A percentile compares a stretch with the other conserved stretches of the same genome.
These are phyloP conservation scores for Euthynnus affinis DNA, from an alignment of 2,797 vertebrate genomes.

Conservation along the genomic window DNA sequence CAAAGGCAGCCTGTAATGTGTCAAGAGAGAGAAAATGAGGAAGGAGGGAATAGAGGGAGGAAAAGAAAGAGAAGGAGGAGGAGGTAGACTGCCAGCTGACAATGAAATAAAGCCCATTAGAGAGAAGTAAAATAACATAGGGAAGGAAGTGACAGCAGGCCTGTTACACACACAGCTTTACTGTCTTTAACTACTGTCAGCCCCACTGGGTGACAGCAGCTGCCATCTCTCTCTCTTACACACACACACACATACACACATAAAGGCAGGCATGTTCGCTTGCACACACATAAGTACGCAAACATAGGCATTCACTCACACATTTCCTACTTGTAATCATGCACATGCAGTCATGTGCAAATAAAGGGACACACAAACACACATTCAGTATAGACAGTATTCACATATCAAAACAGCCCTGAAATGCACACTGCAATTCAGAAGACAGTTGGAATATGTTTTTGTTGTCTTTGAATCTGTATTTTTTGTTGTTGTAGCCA, in stretches of 20 bases:
- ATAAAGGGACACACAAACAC: conserved; percentile 49
- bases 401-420: conserved; percentile 35
- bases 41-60: conserved; percentile 66
- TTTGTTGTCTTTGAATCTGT: conserved; percentile 1
- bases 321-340: conserved; percentile 58
- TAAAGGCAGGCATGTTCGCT: conserved; percentile 10
- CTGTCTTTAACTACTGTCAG: conserved; percentile 84
- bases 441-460: conserved; percentile 1
- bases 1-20: conserved; percentile 82
- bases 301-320: conserved; percentile 36
- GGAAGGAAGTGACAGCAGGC: conserved; percentile 84
- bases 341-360: conserved; percentile 50
- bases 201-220: conserved; percentile 79
- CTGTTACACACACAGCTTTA: conserved; percentile 81
- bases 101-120: conserved; percentile 90
- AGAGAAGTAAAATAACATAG: conserved; percentile 82
- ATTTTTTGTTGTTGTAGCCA: background rate
- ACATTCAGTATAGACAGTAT: conserved; percentile 11
- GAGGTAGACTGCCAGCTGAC: conserved; percentile 85
- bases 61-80: conserved; percentile 72
- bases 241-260: conserved; percentile 5
- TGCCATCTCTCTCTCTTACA: conserved; percentile 52
- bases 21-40: conserved; percentile 80
- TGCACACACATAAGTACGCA: conserved; percentile 39
- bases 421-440: conserved; percentile 11